phyloP scores from a whole-genome alignment of 2,113 vertebrate species.

The Gymnocephalus cernua region DNA sequence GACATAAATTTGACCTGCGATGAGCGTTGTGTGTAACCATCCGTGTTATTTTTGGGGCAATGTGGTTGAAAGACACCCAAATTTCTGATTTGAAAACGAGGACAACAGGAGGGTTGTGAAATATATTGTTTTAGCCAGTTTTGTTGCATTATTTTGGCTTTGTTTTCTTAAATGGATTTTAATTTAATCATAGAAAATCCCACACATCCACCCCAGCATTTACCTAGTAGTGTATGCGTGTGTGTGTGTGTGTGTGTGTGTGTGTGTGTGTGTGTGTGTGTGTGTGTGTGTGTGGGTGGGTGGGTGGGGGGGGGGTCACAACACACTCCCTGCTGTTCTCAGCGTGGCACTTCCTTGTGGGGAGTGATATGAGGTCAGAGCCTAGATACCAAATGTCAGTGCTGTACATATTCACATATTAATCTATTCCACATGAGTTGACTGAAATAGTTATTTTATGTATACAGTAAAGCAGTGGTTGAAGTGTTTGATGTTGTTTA shows the following conservation, averaged over 20 bases:
- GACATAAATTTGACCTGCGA: too few species aligned
- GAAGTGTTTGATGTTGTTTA: not conserved
- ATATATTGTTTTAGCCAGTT: not conserved
- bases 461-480: not conserved
- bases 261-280: too few species aligned
- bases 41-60: too few species aligned
- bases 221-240: not conserved
- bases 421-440: not conserved
- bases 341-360: not conserved
- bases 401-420: not conserved
- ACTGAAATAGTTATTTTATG: not conserved
- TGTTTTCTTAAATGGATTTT: not conserved
- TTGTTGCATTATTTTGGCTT: not conserved
- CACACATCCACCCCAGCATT: not conserved
- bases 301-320: too few species aligned
- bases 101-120: too few species aligned
- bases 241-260: too few species aligned
- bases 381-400: not conserved
- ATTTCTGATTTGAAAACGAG: too few species aligned
- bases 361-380: not conserved
- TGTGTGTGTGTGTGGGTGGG: too few species aligned
- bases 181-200: not conserved
- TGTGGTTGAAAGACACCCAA: too few species aligned
- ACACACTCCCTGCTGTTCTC: not conserved
- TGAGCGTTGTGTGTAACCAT: too few species aligned